These are phyloP conservation scores for Lemur catta DNA, from an alignment of 2,797 vertebrate genomes.

Conservation along the genomic window DNA sequence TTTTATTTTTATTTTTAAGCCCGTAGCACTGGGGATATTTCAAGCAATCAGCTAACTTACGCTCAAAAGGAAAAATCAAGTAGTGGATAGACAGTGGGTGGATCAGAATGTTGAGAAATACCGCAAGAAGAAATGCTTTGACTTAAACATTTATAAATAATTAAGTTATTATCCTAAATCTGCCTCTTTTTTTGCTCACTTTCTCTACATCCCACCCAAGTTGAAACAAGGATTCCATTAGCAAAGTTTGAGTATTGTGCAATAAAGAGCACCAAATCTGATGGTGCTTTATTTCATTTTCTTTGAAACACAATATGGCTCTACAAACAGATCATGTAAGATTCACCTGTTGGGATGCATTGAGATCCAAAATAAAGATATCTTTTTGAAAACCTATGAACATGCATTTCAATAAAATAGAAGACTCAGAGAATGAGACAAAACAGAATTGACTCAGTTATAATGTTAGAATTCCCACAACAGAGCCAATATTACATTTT, in stretches of 20 bases:
- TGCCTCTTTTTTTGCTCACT: background rate
- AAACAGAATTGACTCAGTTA: background rate
- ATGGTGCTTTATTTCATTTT: background rate
- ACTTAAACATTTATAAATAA: conserved; percentile 51
- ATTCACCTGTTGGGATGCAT: background rate
- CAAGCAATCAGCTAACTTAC: background rate
- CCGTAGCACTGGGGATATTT: background rate
- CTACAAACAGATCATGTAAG: background rate
- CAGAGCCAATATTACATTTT: background rate
- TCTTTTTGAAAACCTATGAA: background rate
- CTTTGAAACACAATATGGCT: background rate
- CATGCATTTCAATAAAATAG: background rate
- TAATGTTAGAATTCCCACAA: background rate
- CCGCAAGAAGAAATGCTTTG: conserved; percentile 32
- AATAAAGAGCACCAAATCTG: background rate
- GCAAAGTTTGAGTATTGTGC: background rate
- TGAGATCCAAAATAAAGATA: background rate
- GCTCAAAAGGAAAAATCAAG: conserved; percentile 54
- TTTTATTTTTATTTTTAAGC: conserved; percentile 25
- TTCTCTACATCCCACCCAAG: conserved; percentile 45
- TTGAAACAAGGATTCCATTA: conserved; percentile 40
- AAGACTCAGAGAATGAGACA: background rate
- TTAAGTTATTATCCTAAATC: conserved; percentile 47
- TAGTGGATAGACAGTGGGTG: conserved; percentile 12
- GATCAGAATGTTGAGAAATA: conserved; percentile 46